Base-by-base conservation (phyloP, 2,113 vertebrate species). In the Silurus glanis region DNA sequence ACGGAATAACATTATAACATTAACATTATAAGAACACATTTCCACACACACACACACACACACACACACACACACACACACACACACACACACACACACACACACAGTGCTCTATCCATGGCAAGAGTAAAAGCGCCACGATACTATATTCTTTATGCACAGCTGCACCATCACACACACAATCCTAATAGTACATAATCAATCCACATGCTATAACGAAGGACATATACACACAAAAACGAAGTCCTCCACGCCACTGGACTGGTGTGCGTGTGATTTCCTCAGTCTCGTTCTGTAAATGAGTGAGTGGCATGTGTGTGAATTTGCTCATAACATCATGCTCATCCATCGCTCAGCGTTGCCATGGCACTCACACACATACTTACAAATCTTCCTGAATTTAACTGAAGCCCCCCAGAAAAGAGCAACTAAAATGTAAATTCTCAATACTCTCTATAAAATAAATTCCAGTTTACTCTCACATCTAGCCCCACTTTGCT, bases 81-180 rank as follows among this genome's bases (percentile, higher is more conserved):
- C 49, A 53, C 69, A 72, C 69, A 1, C 45, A 51, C 28, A 59
- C 28, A 71, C 91, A 89, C 80, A 28, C 49, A 21, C 61, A 17
- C 21, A 6, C 6, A 9, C 9, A 14, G 0, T 5, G 89, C 51
- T 53, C 69, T 58, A 74, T 28, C 89, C 62, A 71, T 82, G 47
- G 45, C 25, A 62, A 59, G 49, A 17, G 59, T 55, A 76, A 76
- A 37, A 53, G 74, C 47, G 7, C 1, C 9, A n/a, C 21, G 55
- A 25, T 5, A 4, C 19, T 23, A 51, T 0, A 10, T 19, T 4
- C 17, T 51, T 49, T 71, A 71, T 17, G 67, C 67, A 71, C 37
- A 45, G 8, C 71, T 21, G 92, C 78, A 80, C 93, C 91, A 94
- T 94, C 93, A 94, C 89, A 90, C 85, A 82, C 85, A 71, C 14